A percentile compares a stretch with the other conserved stretches of the same genome.
Conservation (phyloP, 1,140 invertebrate genomes). For the Papilio xuthus region DNA sequence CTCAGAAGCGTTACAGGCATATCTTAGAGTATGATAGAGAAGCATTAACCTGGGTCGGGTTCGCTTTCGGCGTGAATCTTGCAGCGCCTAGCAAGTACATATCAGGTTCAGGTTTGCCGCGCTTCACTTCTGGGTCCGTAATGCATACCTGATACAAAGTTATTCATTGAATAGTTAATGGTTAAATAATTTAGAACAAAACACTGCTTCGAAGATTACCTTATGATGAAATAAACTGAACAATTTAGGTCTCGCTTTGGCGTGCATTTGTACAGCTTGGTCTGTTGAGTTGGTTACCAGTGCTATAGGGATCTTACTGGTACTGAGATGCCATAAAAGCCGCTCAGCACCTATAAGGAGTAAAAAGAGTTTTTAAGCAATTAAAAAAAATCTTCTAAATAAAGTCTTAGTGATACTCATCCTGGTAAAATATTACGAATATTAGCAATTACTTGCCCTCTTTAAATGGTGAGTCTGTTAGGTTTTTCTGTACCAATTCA, state of each 20-base stretch:
- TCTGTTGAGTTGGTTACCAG: conserved; percentile 89
- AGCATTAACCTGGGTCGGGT: conserved; percentile 75
- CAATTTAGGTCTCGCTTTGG: conserved; percentile 84
- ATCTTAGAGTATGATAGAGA: conserved; percentile 18
- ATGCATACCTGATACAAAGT: conserved; percentile 84
- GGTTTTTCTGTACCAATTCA: conserved; percentile 67
- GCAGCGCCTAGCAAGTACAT: conserved; percentile 87
- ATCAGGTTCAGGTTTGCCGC: conserved; percentile 90
- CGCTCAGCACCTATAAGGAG: conserved; percentile 84
- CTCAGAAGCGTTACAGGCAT: not conserved
- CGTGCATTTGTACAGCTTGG: conserved; percentile 84
- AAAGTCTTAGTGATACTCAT: not conserved
- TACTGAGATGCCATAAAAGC: conserved; percentile 85
- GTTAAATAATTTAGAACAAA: conserved; percentile 36
- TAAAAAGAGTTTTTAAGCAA: not conserved
- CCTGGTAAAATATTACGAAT: not conserved
- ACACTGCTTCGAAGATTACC: conserved; percentile 71
- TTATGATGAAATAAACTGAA: conserved; percentile 86
- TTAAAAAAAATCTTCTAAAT: not conserved
- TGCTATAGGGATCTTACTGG: conserved; percentile 85
- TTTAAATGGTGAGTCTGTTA: conserved; percentile 77
- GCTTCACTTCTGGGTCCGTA: conserved; percentile 87
- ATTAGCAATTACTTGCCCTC: conserved; percentile 74
- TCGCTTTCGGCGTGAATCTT: conserved; percentile 84
- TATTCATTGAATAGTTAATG: not conserved